Evolutionary conservation across 2,888 invertebrate genomes (phyloP), one percentile per base, ranked within the genome.

Genomic region (Habrosyne pyritoides): DNA sequence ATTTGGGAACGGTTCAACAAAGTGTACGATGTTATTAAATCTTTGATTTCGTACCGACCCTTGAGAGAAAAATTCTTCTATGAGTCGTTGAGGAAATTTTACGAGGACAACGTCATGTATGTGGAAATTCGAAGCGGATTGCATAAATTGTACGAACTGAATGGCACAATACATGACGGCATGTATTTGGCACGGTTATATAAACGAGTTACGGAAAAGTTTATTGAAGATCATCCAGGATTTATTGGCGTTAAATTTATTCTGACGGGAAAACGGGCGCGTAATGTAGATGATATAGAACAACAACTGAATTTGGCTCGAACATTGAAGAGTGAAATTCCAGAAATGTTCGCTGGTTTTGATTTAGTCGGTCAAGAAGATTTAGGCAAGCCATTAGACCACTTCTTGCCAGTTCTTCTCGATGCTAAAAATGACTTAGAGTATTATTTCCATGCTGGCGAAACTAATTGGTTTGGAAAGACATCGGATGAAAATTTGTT

Each of bases 361-460:
- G 97, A 97, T 87, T 91, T 97, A 54, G 96, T 97, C 0, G 97
- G 97, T 0, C 96, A 96, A 71, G 97, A 97, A 79, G 97, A 97
- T 71, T 79, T 92, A 59, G 96, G 96, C 0, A 86, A 89, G 21
- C 94, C 96, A 0, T 82, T 97, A 0, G 72, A 85, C 10, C 92
- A 94, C 18, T 96, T 94, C 62, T 80, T 94, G 0, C 90, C 95
- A 0, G 79, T 93, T 53, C 74, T 97, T 22, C 71, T 90, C 12
- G 78, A 87, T 33, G 81, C 93, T 0, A 91, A 93, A 42, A 83
- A 91, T 0, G 82, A 93, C 2, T 86, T 96, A 12, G 91, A 94
- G 50, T 95, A 94, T 69, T 97, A 94, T 72, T 96, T 97, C 66
- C 97, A 97, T 75, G 96, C 96, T 0, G 97, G 96, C 0, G 97